Evolutionary conservation across 1,140 invertebrate species (phyloP).

Genomic region (Hycleus phaleratus): DNA sequence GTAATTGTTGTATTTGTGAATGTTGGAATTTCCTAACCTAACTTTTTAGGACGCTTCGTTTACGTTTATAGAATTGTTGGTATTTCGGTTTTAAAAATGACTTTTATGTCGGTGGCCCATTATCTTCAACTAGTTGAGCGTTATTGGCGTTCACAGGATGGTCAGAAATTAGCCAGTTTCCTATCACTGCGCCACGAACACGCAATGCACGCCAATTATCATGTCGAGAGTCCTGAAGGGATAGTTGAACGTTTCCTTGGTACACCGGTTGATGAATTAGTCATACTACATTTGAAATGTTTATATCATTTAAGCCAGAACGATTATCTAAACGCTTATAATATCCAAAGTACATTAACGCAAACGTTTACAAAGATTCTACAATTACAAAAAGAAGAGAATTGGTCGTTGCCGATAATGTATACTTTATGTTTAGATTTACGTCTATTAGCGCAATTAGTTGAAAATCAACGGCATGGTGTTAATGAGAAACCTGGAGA

Average conservation of each 20-base stretch:
- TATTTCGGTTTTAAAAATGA: conserved; percentile 22
- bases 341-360: conserved; percentile 68
- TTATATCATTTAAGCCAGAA: conserved; percentile 54
- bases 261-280: conserved; percentile 70
- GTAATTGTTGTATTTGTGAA: neutral
- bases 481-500: conserved; percentile 58
- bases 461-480: conserved; percentile 52
- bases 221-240: conserved; percentile 59
- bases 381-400: conserved; percentile 87
- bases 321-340: conserved; percentile 70
- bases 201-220: conserved; percentile 58
- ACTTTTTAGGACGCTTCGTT: neutral
- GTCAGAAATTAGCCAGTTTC: conserved; percentile 51
- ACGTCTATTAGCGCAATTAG: conserved; percentile 65
- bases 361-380: conserved; percentile 76
- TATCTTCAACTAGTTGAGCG: conserved; percentile 45
- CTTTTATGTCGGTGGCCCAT: conserved; percentile 33
- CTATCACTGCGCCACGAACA: conserved; percentile 73
- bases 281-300: conserved; percentile 70
- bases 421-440: conserved; percentile 83
- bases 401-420: conserved; percentile 91
- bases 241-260: conserved; percentile 63
- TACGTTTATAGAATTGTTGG: too few species aligned
- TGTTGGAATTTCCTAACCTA: neutral
- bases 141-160: conserved; percentile 49